These are phyloP conservation scores for Podarcis cretensis DNA, from an alignment of 2,113 vertebrate genomes.

Conservation along the genomic window DNA sequence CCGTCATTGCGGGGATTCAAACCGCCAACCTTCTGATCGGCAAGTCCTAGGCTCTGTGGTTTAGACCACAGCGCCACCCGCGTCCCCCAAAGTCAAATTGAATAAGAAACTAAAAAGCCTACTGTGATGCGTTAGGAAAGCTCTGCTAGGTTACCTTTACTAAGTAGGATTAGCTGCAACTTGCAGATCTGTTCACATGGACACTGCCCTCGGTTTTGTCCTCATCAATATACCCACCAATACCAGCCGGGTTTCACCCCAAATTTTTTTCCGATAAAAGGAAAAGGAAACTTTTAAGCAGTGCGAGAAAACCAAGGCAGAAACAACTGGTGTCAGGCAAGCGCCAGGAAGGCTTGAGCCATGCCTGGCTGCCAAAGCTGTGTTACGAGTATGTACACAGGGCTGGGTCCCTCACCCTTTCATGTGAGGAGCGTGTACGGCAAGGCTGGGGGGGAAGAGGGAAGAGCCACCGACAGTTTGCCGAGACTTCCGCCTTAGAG, in stretches of 20 bases:
- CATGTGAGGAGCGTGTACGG: no score
- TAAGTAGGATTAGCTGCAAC: not conserved
- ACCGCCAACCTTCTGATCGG: no score
- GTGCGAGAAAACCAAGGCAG: not conserved
- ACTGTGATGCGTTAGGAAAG: not conserved
- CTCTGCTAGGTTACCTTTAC: not conserved
- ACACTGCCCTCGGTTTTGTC: not conserved
- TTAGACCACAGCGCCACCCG: no score
- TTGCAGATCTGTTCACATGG: no score
- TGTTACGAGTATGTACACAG: not conserved
- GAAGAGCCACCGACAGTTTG: not conserved
- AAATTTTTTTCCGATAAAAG: no score
- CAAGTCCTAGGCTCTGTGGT: no score
- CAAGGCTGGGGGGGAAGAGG: not conserved
- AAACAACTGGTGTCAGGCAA: not conserved
- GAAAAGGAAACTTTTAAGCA: not conserved
- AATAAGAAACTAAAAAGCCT: no score
- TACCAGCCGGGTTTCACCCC: not conserved
- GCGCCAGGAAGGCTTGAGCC: not conserved
- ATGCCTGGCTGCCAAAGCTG: not conserved
- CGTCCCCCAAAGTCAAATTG: not conserved
- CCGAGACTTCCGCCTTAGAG: no score
- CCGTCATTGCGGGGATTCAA: no score
- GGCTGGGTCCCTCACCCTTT: not conserved
- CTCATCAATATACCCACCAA: no score